phyloP scores from a whole-genome alignment of 2,888 invertebrate species.

The Sminthurinus aureus region DNA sequence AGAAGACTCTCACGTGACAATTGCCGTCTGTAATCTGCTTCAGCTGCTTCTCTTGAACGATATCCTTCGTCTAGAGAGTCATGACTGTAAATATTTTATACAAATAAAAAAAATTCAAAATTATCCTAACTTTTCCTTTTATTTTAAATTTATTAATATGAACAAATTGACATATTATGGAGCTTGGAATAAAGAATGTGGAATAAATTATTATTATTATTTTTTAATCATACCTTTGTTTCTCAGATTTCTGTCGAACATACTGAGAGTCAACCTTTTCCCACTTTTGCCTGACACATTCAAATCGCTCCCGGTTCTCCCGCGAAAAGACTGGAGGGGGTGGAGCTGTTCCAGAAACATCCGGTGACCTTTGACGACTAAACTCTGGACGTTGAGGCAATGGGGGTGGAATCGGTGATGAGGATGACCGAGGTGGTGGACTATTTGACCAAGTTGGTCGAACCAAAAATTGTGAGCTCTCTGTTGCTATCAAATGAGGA shows the following conservation, averaged over 20 bases:
- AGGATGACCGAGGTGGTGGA: conserved; percentile 66
- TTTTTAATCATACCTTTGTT: no score
- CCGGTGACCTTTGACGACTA: conserved; percentile 56
- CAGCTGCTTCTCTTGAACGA: conserved; percentile 59
- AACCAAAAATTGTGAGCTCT: conserved; percentile 69
- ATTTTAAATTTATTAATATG: no score
- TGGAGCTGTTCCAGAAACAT: conserved; percentile 62
- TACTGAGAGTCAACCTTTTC: conserved; percentile 59
- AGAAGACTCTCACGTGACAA: conserved; percentile 59
- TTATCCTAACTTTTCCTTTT: no score
- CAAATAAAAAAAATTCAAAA: no score
- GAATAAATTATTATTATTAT: no score
- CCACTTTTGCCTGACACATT: conserved; percentile 60
- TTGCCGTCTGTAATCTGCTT: conserved; percentile 59
- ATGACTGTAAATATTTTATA: conserved; percentile 35
- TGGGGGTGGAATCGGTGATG: conserved; percentile 62
- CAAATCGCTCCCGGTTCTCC: conserved; percentile 57
- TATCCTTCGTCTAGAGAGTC: conserved; percentile 59
- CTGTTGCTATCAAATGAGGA: conserved; percentile 61
- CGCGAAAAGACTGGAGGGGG: conserved; percentile 56
- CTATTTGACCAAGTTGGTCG: conserved; percentile 60
- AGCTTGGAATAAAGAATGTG: no score
- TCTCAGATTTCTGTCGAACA: conserved; percentile 51
- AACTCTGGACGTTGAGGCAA: conserved; percentile 61
- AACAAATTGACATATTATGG: no score